These are phyloP conservation scores for Bombus fervidus DNA, from an alignment of 1,140 invertebrate species.

Conservation along the genomic window DNA sequence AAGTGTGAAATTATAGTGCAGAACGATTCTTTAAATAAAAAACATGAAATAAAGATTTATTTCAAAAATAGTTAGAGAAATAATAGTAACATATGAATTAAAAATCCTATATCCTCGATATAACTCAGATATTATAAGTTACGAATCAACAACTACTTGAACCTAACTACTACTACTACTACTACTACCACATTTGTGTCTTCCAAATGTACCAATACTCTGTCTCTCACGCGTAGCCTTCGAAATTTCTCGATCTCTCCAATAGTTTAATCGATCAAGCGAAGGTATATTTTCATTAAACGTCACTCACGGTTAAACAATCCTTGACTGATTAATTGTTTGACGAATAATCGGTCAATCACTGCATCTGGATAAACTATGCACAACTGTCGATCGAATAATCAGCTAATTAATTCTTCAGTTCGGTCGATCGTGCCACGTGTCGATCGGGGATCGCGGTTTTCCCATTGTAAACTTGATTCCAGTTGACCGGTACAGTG, in stretches of 20 bases:
- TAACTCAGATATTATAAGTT: no score
- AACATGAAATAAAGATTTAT: no score
- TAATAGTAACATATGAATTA: no score
- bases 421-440: background rate
- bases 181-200: no score
- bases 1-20: no score
- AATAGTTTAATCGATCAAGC: conserved; percentile 21
- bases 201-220: no score
- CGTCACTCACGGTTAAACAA: background rate
- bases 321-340: background rate
- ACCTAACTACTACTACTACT: no score
- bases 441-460: conserved; percentile 40
- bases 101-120: no score
- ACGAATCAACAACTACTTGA: no score
- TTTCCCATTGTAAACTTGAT: conserved; percentile 76
- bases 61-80: no score
- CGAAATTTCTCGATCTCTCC: background rate
- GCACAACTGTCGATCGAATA: background rate
- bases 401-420: background rate
- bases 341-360: background rate
- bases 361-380: no score
- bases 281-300: background rate
- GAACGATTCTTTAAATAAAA: no score
- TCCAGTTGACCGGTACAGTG: conserved; percentile 92
- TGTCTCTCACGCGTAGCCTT: background rate